Evolutionary conservation across 2,888 invertebrate species (phyloP).

Genomic region (Endotricha flammealis): DNA sequence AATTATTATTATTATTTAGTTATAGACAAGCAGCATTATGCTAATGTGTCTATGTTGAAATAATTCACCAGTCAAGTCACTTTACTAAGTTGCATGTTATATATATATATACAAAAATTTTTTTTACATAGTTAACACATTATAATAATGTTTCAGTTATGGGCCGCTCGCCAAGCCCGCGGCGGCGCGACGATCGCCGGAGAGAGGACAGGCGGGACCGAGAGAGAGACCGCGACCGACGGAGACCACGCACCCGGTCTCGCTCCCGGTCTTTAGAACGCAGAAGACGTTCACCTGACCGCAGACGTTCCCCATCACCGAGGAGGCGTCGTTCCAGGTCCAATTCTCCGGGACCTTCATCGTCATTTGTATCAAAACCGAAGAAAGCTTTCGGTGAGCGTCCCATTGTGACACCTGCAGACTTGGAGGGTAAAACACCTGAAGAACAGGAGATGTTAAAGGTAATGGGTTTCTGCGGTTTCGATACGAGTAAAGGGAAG

Average conservation of each 20-base stretch:
- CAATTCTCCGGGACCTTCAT: slow-evolving; percentile 54
- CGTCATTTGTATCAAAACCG: slow-evolving; percentile 55
- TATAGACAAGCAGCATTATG: no score
- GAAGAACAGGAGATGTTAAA: slow-evolving; percentile 97
- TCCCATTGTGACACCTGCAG: slow-evolving; percentile 86
- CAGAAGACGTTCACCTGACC: slow-evolving; percentile 64
- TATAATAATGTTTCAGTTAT: no score
- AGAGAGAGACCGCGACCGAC: slow-evolving; percentile 61
- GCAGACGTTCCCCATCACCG: slow-evolving; percentile 40
- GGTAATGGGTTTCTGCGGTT: slow-evolving; percentile 97
- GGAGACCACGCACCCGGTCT: slow-evolving; percentile 58
- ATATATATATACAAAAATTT: no score
- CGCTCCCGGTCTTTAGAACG: slow-evolving; percentile 65
- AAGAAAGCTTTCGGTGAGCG: slow-evolving; percentile 74
- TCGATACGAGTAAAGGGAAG: slow-evolving; percentile 97
- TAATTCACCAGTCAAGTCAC: no score
- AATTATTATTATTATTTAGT: no score
- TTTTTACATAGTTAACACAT: no score
- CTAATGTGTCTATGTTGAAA: no score
- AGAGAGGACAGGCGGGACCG: slow-evolving; percentile 50
- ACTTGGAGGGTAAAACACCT: slow-evolving; percentile 92
- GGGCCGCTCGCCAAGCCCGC: slow-evolving; percentile 73
- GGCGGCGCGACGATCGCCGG: slow-evolving; percentile 62
- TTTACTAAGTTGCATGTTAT: no score
- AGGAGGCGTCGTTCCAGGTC: slow-evolving; percentile 52